A percentile compares a stretch with the other conserved stretches of the same genome.
These are phyloP conservation scores for Meloidogyne floridensis DNA, from an alignment of 1,140 invertebrate genomes.

Conservation along the genomic window DNA sequence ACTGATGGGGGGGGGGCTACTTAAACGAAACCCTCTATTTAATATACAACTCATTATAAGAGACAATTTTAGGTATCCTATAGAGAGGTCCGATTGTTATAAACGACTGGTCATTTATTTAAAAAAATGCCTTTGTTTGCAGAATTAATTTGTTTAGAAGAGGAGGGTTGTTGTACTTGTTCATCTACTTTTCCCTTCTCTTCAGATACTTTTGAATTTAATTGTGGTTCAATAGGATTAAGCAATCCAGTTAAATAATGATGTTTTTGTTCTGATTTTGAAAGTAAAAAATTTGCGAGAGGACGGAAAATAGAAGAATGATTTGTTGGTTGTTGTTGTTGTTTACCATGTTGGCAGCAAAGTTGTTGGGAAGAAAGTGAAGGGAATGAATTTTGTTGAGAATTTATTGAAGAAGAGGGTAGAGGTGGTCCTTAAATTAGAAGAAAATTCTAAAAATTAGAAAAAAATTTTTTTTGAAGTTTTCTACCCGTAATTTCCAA, in stretches of 20 bases:
- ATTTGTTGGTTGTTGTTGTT: background rate
- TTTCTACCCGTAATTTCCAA: background rate
- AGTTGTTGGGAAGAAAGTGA: too few species aligned
- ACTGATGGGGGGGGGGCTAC: too few species aligned
- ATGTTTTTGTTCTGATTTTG: background rate
- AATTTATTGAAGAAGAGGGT: background rate
- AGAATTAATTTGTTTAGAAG: background rate
- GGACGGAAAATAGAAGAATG: background rate
- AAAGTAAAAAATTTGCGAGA: background rate
- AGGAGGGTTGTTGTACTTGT: background rate
- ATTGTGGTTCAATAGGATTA: background rate
- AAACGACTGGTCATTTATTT: too few species aligned
- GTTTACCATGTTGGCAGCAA: background rate
- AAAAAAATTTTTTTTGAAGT: background rate
- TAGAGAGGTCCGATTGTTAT: too few species aligned
- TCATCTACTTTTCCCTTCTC: background rate
- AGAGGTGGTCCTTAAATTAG: background rate
- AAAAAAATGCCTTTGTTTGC: background rate
- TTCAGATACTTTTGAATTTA: background rate
- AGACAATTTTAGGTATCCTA: too few species aligned
- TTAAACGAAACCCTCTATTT: too few species aligned
- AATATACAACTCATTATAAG: too few species aligned
- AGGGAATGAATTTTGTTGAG: too few species aligned
- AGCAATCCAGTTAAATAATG: constrained; percentile 1
- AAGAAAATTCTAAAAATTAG: background rate